These are phyloP conservation scores for Phyllotreta cruciferae DNA, from an alignment of 2,888 invertebrate species.

Conservation along the genomic window DNA sequence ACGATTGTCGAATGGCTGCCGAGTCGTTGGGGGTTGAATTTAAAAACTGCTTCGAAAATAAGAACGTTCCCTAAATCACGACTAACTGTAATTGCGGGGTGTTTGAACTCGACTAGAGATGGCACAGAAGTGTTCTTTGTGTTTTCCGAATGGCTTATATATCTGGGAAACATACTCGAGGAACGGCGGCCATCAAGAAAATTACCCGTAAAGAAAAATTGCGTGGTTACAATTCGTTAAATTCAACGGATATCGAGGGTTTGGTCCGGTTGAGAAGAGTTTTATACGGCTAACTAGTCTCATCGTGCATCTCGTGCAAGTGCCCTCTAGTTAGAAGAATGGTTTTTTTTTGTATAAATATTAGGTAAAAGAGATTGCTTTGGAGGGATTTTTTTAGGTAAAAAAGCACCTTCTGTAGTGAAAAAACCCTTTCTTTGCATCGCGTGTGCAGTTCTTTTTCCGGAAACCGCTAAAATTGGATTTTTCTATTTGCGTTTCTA, in stretches of 20 bases:
- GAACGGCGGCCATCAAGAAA: slow-evolving; percentile 10
- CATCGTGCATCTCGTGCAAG: too few relatives aligned
- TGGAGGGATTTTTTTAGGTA: too few relatives aligned
- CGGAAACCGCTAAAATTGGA: not conserved
- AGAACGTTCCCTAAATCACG: slow-evolving; percentile 16
- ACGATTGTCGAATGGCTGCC: not conserved
- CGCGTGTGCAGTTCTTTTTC: too few relatives aligned
- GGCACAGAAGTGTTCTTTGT: slow-evolving; percentile 18
- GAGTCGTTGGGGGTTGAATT: not conserved
- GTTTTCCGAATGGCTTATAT: slow-evolving; percentile 18
- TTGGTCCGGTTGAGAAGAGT: not conserved
- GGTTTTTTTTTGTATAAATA: too few relatives aligned
- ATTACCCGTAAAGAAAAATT: slow-evolving; percentile 13
- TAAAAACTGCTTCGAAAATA: slow-evolving; percentile 8
- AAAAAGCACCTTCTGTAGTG: too few relatives aligned
- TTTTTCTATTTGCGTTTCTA: not conserved
- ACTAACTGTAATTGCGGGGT: slow-evolving; percentile 17
- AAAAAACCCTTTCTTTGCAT: too few relatives aligned
- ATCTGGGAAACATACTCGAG: slow-evolving; percentile 3
- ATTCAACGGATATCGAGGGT: not conserved
- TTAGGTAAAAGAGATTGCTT: too few relatives aligned
- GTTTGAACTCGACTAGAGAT: slow-evolving; percentile 16
- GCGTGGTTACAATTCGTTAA: slow-evolving; percentile 5
- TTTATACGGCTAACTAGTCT: too few relatives aligned
- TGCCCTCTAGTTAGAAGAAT: too few relatives aligned